Evolutionary conservation across 2,797 vertebrate genomes (phyloP).

Genomic region (Myiotriccus ornatus): DNA sequence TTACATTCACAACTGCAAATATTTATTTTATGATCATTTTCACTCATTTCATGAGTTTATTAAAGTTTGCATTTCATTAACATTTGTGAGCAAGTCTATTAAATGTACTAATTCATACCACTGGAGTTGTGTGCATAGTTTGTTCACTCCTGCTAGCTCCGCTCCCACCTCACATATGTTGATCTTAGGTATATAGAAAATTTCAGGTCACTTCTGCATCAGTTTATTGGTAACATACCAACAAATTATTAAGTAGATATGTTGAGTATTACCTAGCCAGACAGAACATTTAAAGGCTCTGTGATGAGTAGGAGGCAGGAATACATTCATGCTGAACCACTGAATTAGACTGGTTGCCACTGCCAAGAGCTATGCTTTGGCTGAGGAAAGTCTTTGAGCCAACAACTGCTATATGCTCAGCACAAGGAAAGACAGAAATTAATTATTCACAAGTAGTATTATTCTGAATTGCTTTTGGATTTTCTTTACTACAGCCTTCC

Average conservation of each 20-base stretch:
- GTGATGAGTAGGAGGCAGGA: not conserved
- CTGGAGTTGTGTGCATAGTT: not conserved
- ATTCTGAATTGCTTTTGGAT: not conserved
- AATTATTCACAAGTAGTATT: not conserved
- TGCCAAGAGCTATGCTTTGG: not conserved
- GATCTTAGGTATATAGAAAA: fast-evolving
- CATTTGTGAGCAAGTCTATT: not conserved
- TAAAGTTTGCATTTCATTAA: not conserved
- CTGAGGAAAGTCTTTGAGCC: not conserved
- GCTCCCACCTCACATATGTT: not conserved
- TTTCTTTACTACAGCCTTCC: not conserved
- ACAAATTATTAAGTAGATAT: not conserved
- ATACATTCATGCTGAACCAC: not conserved
- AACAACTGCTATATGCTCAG: not conserved
- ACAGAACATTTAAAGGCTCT: not conserved
- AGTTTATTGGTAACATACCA: not conserved
- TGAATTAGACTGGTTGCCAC: not conserved
- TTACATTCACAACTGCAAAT: not conserved
- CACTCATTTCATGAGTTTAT: not conserved
- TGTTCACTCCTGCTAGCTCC: not conserved
- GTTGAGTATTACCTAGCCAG: not conserved
- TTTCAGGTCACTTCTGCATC: not conserved
- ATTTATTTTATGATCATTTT: not conserved
- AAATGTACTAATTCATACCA: not conserved
- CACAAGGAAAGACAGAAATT: not conserved